Conservation (phyloP, 2,888 invertebrate genomes). For the Gerosis bhagava region DNA sequence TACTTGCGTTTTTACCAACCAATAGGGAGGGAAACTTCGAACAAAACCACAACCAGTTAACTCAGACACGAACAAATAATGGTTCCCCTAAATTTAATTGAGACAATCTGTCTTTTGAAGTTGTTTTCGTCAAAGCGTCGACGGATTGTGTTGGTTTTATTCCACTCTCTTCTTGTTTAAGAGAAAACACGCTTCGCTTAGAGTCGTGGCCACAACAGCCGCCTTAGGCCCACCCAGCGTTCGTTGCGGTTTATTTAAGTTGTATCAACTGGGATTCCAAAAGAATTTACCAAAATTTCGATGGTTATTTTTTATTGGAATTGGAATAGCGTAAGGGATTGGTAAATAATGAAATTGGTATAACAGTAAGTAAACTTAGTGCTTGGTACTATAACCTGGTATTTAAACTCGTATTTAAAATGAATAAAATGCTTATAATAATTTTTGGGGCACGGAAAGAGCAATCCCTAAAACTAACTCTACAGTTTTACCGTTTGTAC, state of each 20-base stretch:
- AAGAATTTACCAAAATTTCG: conserved; percentile 15
- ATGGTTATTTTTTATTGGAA: too few species aligned
- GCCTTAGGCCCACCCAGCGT: conserved; percentile 20
- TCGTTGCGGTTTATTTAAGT: conserved; percentile 25
- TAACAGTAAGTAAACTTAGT: too few species aligned
- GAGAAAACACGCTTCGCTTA: conserved; percentile 19
- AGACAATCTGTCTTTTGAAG: conserved; percentile 21
- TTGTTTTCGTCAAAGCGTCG: conserved; percentile 24
- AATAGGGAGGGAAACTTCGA: background rate
- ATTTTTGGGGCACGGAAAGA: too few species aligned
- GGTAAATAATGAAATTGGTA: too few species aligned
- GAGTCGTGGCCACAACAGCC: conserved; percentile 18
- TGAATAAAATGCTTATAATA: too few species aligned
- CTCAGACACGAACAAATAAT: conserved; percentile 17
- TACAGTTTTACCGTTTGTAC: too few species aligned
- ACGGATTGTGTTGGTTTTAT: conserved; percentile 22
- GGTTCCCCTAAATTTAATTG: conserved; percentile 20
- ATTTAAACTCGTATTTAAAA: too few species aligned
- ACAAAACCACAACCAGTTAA: conserved; percentile 6
- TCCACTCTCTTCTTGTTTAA: conserved; percentile 15
- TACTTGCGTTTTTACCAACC: background rate
- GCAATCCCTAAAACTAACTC: too few species aligned
- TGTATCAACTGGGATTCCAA: conserved; percentile 14
- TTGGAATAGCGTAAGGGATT: too few species aligned
- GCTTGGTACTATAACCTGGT: too few species aligned